Evolutionary conservation across 1,140 invertebrate species (phyloP).

Genomic region (Drosophila pallidifrons): DNA sequence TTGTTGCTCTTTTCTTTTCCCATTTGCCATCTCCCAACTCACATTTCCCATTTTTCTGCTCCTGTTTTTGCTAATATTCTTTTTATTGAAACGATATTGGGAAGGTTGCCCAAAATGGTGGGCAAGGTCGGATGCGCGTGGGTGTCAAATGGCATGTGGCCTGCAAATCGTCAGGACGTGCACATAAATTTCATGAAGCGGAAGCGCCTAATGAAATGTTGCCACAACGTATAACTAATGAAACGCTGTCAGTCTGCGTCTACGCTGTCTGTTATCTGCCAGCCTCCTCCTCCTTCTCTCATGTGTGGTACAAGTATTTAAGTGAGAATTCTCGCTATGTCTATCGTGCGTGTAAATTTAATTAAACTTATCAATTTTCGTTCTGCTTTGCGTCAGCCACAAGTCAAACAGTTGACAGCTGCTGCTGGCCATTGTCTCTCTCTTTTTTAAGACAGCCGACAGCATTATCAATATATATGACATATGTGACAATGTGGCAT

Average conservation of each 20-base stretch:
- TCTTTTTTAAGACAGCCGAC: neutral
- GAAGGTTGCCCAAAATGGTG: slow-evolving; percentile 20
- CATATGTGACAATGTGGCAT: slow-evolving; percentile 29
- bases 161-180: slow-evolving; percentile 38
- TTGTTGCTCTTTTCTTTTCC: slow-evolving; percentile 5
- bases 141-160: slow-evolving; percentile 44
- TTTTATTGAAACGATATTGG: slow-evolving; percentile 50
- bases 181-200: slow-evolving; percentile 35
- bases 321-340: neutral
- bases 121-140: slow-evolving; percentile 36
- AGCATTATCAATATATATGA: slow-evolving; percentile 27
- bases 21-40: too few relatives aligned
- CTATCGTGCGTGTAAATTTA: slow-evolving; percentile 49
- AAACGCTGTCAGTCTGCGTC: slow-evolving; percentile 20
- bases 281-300: neutral
- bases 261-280: neutral
- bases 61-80: slow-evolving; percentile 21
- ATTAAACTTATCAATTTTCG: slow-evolving; percentile 55
- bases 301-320: too few relatives aligned
- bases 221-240: slow-evolving; percentile 25
- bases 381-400: slow-evolving; percentile 24
- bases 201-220: slow-evolving; percentile 42
- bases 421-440: slow-evolving; percentile 37
- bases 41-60: neutral
- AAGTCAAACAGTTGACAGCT: slow-evolving; percentile 56